A percentile compares a stretch with the other conserved stretches of the same genome.
Conservation (phyloP, 2,113 vertebrate genomes). For the Passer domesticus region DNA sequence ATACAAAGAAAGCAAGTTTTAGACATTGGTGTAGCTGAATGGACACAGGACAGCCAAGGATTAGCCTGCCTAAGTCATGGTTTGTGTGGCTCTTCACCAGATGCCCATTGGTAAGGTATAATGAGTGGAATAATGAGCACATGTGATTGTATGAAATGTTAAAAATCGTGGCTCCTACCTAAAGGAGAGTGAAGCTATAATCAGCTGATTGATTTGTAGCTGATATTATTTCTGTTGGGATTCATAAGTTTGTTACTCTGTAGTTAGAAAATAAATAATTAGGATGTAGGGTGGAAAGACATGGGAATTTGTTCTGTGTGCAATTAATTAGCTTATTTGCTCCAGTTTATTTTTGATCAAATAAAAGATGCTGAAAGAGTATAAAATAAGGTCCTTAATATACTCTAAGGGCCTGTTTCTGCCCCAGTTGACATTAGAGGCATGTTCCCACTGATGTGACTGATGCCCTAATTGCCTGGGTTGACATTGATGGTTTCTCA, state of each 20-base stretch:
- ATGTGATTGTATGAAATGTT: neutral
- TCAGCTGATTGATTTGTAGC: conserved; percentile 44
- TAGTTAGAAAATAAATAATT: conserved; percentile 69
- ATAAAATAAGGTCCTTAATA: conserved; percentile 17
- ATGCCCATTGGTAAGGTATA: neutral
- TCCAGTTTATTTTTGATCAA: conserved; percentile 59
- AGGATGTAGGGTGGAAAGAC: conserved; percentile 47
- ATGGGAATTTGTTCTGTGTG: conserved; percentile 38
- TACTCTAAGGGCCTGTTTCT: conserved; percentile 48
- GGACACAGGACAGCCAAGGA: neutral
- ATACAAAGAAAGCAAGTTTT: neutral
- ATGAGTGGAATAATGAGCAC: neutral
- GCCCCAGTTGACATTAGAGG: conserved; percentile 15
- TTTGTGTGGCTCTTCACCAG: neutral
- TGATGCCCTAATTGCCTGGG: conserved; percentile 21
- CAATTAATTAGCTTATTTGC: conserved; percentile 63
- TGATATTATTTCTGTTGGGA: conserved; percentile 27
- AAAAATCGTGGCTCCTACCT: neutral
- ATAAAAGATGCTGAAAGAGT: conserved; percentile 21
- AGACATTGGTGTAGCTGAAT: neutral
- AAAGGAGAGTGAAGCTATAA: neutral
- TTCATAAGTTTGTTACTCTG: conserved; percentile 6
- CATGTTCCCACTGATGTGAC: conserved; percentile 5
- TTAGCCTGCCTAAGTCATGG: neutral
- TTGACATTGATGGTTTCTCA: conserved; percentile 55